phyloP scores from a whole-genome alignment of 1,140 invertebrate genomes.

The Fopius arisanus region DNA sequence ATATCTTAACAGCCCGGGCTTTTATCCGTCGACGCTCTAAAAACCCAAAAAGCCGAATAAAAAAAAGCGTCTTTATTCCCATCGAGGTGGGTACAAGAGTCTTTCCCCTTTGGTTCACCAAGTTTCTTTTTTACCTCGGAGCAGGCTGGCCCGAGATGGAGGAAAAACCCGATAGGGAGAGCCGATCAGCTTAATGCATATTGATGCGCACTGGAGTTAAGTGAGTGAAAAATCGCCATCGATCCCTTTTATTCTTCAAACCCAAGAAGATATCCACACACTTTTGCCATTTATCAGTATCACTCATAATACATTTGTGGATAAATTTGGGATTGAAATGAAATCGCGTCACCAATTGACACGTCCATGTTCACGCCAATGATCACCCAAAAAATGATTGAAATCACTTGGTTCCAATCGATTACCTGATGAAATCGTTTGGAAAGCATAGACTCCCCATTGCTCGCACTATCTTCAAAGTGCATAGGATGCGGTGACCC shows the following conservation, averaged over 20 bases:
- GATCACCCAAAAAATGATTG: neutral
- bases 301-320: no score
- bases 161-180: constrained; percentile 56
- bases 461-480: neutral
- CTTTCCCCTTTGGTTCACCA: constrained; percentile 29
- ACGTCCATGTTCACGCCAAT: constrained; percentile 24
- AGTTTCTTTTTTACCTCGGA: constrained; percentile 29
- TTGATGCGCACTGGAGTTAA: constrained; percentile 62
- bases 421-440: constrained; percentile 47
- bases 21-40: constrained; percentile 29
- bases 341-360: no score
- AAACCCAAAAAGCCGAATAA: constrained; percentile 5
- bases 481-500: constrained; percentile 39
- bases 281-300: no score
- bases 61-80: constrained; percentile 13
- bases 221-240: constrained; percentile 66
- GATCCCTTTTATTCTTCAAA: constrained; percentile 41
- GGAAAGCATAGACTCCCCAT: constrained; percentile 34
- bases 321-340: neutral
- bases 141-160: neutral
- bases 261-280: neutral
- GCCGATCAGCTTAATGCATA: constrained; percentile 66
- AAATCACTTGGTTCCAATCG: constrained; percentile 34
- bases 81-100: neutral
- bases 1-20: constrained; percentile 54